Base-by-base conservation (phyloP, 1,140 invertebrate genomes). In the Nasonia giraulti region DNA sequence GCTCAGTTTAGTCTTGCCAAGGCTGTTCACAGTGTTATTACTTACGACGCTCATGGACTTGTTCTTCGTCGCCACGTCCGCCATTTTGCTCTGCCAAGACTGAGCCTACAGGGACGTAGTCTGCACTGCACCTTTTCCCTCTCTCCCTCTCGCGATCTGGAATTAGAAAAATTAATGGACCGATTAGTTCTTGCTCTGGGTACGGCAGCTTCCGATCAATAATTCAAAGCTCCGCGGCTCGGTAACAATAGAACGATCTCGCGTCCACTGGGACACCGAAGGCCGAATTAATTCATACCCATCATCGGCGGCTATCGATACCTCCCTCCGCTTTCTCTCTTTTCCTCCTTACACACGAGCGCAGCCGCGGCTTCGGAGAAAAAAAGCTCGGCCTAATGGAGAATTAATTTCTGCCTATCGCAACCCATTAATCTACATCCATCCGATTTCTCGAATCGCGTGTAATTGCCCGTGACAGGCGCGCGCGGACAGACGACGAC, bases 61-160 rank as follows among this genome's bases (percentile, higher is more conserved):
- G 83, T 92, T 93, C 89, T 93, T 93, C 75, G 91, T 91, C 84
- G 90, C 90, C 88, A 93, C 90, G 88, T 93, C 93, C 86, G 93
- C 92, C 92, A 93, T 93, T 89, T 55, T 82, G 77, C 33, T 76
- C 73, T 74, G 71, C 73, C 73, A 80, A 84, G 55, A 62, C 55
- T 62, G 55, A 62, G 55, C 55, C 20, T 62, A 37, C 33, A 62
- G 27, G 23, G 23, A 27, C 76, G 14, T 73, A 31, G 37, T 83
- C 66, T 20, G 4, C 33, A 17, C 68, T 4, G 33, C 50, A 17
- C 77, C 82, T 83, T 75, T 23, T 27, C 27, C 27, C 27, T 27
- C 27, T 27, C 27, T 1, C 27, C 1, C 27, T 62, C 37, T 74
- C 11, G 33, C 4, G 62, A 71, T 84, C 82, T 84, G 77, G 11